A percentile compares a stretch with the other conserved stretches of the same genome.
Conservation (phyloP, 2,113 vertebrate genomes). For the Calcarius ornatus region DNA sequence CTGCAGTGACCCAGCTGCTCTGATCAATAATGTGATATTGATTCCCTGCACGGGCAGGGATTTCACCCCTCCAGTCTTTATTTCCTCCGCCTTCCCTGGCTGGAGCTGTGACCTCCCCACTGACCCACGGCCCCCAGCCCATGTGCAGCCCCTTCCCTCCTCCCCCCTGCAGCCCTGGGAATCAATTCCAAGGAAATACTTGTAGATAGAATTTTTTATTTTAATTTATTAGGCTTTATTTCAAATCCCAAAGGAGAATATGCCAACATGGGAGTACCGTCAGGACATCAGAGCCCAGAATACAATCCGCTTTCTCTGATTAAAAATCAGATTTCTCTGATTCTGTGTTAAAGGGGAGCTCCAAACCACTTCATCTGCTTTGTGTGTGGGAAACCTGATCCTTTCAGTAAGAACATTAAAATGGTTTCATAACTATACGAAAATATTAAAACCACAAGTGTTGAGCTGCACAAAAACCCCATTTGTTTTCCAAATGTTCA, state of each 20-base stretch:
- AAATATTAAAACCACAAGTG: not conserved
- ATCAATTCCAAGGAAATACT: not conserved
- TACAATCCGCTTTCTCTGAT: not conserved
- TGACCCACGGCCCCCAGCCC: accelerated
- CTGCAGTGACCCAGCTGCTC: not conserved
- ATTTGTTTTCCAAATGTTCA: not conserved
- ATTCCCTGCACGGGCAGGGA: not conserved
- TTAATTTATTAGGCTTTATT: constrained; percentile 20
- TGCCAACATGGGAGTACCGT: not conserved
- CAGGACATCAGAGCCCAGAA: not conserved
- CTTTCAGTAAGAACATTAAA: not conserved
- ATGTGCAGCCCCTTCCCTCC: not conserved
- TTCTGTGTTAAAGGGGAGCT: not conserved
- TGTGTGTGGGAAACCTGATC: not conserved
- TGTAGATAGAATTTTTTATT: not conserved
- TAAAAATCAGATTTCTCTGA: too few relatives aligned
- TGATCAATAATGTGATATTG: not conserved
- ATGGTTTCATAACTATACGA: not conserved
- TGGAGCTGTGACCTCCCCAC: not conserved
- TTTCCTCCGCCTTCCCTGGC: not conserved
- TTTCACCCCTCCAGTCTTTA: not conserved
- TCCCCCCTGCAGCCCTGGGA: not conserved
- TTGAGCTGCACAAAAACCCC: not conserved
- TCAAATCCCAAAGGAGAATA: not conserved
- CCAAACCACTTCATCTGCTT: not conserved